These are phyloP conservation scores for Triops longicaudatus DNA, from an alignment of 1,140 invertebrate species.

Conservation along the genomic window DNA sequence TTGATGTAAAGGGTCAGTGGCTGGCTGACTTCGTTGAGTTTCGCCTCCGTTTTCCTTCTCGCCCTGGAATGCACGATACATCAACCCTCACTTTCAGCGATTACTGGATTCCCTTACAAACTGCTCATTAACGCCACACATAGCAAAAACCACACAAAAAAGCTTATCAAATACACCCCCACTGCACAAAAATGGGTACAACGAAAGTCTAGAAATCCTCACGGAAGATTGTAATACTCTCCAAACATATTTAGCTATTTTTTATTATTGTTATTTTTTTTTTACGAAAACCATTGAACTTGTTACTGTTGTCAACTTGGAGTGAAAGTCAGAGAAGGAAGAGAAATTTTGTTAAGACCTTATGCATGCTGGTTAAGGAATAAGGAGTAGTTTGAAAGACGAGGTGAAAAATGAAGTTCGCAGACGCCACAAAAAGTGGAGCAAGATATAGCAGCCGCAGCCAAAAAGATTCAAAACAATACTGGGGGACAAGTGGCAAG, in stretches of 20 bases:
- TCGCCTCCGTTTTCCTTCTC: slow-evolving; percentile 10
- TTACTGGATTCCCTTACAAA: background rate
- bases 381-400: background rate
- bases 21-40: background rate
- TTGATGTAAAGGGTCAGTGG: background rate
- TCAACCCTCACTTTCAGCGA: slow-evolving; percentile 5
- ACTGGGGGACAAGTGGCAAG: background rate
- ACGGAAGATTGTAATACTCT: background rate
- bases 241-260: too few species aligned
- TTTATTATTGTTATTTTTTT: too few species aligned
- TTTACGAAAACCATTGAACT: too few species aligned
- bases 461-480: background rate
- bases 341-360: too few species aligned
- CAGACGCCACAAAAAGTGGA: background rate
- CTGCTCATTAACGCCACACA: background rate
- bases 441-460: background rate
- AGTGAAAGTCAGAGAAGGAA: too few species aligned
- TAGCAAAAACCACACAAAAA: slow-evolving; percentile 1
- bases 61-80: slow-evolving; percentile 10
- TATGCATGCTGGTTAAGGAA: background rate
- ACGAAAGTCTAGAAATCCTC: background rate
- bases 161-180: background rate
- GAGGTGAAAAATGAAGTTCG: background rate
- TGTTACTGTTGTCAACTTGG: too few species aligned
- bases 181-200: background rate